phyloP scores from a whole-genome alignment of 2,888 invertebrate species.

The Platypus cylindrus region DNA sequence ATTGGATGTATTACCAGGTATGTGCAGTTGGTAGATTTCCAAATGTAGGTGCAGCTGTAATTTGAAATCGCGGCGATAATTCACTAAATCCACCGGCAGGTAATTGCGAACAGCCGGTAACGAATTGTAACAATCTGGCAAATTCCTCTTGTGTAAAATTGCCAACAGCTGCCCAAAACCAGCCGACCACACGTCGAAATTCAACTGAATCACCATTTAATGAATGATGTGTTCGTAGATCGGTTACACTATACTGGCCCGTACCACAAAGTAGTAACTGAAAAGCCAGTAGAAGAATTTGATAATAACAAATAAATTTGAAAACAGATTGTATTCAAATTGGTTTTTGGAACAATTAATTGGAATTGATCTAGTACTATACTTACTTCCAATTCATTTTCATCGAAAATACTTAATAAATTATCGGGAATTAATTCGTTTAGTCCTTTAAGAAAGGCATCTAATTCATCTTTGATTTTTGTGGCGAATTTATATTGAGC shows the following conservation, averaged over 20 bases:
- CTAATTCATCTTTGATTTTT: constrained; percentile 70
- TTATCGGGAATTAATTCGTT: constrained; percentile 87
- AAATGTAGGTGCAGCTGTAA: constrained; percentile 79
- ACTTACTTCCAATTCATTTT: constrained; percentile 84
- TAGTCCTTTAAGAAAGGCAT: constrained; percentile 79
- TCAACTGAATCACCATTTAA: constrained; percentile 70
- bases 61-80: constrained; percentile 82
- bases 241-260: constrained; percentile 80
- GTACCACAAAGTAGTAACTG: constrained; percentile 86
- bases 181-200: constrained; percentile 72
- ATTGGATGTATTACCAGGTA: constrained; percentile 57
- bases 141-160: constrained; percentile 87
- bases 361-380: constrained; percentile 1
- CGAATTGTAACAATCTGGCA: constrained; percentile 83
- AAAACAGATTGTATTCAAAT: too few species aligned
- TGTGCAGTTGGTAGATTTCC: constrained; percentile 89
- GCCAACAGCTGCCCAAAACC: constrained; percentile 85
- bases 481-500: constrained; percentile 80
- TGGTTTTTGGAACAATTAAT: too few species aligned
- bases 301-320: too few species aligned
- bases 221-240: constrained; percentile 80
- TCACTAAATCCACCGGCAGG: constrained; percentile 85
- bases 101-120: constrained; percentile 84
- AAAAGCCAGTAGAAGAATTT: constrained; percentile 26
- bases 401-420: constrained; percentile 87